These are phyloP conservation scores for Eonycteris spelaea DNA, from an alignment of 2,113 vertebrate genomes.

Conservation along the genomic window DNA sequence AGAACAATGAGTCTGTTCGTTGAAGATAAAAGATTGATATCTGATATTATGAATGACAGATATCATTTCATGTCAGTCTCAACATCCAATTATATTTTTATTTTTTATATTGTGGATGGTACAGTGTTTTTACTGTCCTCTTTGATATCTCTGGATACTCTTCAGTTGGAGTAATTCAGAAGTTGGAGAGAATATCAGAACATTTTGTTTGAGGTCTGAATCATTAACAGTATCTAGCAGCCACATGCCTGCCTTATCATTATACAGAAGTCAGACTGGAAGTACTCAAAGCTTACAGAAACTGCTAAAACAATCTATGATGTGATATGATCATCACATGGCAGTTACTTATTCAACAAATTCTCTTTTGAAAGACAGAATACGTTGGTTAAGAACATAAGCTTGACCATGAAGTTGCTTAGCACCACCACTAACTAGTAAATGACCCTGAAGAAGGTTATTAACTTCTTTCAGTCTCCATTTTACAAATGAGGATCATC, in stretches of 20 bases:
- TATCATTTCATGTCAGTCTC: background rate
- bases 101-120: background rate
- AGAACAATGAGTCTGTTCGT: background rate
- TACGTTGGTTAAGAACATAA: background rate
- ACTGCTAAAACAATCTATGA: slow-evolving; percentile 26
- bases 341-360: slow-evolving; percentile 24
- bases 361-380: background rate
- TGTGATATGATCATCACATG: slow-evolving; percentile 41
- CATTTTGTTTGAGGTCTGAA: slow-evolving; percentile 15
- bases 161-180: slow-evolving; percentile 20
- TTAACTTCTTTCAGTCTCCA: background rate
- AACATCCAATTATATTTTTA: background rate
- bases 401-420: background rate
- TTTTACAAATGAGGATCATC: background rate
- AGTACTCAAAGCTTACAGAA: background rate
- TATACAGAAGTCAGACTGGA: slow-evolving; percentile 14
- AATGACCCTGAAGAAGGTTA: background rate
- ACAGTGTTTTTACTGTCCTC: background rate
- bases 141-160: background rate
- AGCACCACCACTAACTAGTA: background rate
- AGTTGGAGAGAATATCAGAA: background rate
- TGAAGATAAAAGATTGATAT: background rate
- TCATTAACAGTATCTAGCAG: slow-evolving; percentile 53
- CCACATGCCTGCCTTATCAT: slow-evolving; percentile 59
- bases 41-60: background rate